Percentiles rank a stretch among this genome's conserved stretches.
Evolutionary conservation across 2,888 invertebrate genomes (phyloP).

Genomic region (Meloe dianella): DNA sequence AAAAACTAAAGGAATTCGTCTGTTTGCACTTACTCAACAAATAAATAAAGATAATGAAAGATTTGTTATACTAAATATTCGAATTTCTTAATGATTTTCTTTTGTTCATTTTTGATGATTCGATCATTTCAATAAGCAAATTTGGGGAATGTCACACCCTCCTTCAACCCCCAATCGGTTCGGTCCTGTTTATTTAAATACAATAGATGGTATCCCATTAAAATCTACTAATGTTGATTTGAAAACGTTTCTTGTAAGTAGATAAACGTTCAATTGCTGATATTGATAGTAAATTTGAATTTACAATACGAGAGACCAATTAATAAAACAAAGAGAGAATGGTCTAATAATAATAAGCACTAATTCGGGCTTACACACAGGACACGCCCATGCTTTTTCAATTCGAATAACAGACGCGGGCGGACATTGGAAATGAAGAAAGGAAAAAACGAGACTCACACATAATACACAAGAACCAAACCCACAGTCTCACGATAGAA

Average conservation of each 20-base stretch:
- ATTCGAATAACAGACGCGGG: conserved; percentile 13
- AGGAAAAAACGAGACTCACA: not conserved
- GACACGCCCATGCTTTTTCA: conserved; percentile 11
- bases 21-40: too few relatives aligned
- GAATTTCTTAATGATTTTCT: too few relatives aligned
- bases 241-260: not conserved
- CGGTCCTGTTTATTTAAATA: not conserved
- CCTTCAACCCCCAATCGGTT: too few relatives aligned
- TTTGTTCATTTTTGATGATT: too few relatives aligned
- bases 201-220: not conserved
- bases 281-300: too few relatives aligned
- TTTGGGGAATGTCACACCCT: too few relatives aligned
- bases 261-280: not conserved
- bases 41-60: too few relatives aligned
- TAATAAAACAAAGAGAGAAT: conserved; percentile 3
- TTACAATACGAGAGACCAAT: not conserved
- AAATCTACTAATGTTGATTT: not conserved
- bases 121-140: too few relatives aligned
- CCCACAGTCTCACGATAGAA: conserved; percentile 1
- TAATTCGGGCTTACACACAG: conserved; percentile 8
- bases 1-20: too few relatives aligned
- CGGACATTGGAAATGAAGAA: conserved; percentile 14
- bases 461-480: not conserved
- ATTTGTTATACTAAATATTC: too few relatives aligned
- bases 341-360: conserved; percentile 9